A percentile compares a stretch with the other conserved stretches of the same genome.
These are phyloP conservation scores for Rotaria magnacalcarata DNA, from an alignment of 2,888 invertebrate species.

Conservation along the genomic window DNA sequence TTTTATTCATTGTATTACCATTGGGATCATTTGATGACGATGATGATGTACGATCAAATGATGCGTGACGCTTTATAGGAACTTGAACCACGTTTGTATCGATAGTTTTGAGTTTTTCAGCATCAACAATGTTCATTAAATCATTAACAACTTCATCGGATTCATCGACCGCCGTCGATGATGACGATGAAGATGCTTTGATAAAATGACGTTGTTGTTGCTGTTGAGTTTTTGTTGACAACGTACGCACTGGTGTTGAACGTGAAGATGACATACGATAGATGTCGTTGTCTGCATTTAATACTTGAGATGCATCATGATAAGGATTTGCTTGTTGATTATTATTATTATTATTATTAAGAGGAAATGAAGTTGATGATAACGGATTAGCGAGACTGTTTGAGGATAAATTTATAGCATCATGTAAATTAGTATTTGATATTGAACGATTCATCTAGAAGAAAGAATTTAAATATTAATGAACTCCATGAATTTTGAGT, in stretches of 20 bases:
- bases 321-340: neutral
- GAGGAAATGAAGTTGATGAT: neutral
- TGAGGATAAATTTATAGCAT: neutral
- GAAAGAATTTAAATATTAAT: no score
- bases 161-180: neutral
- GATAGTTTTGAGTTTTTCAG: slow-evolving; percentile 4
- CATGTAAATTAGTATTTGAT: neutral
- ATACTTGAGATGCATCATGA: neutral
- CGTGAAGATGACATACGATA: neutral
- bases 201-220: slow-evolving; percentile 25
- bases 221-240: neutral
- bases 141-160: slow-evolving; percentile 28
- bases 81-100: neutral
- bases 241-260: slow-evolving; percentile 12
- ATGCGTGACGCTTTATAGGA: neutral
- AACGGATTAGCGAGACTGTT: neutral
- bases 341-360: neutral
- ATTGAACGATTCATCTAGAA: neutral
- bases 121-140: neutral
- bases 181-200: neutral
- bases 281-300: neutral
- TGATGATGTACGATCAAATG: slow-evolving; percentile 1
- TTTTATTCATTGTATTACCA: slow-evolving; percentile 23
- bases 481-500: no score
- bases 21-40: neutral